A percentile compares a stretch with the other conserved stretches of the same genome.
These are phyloP conservation scores for Grammomys surdaster DNA, from an alignment of 2,113 vertebrate genomes.

Conservation along the genomic window DNA sequence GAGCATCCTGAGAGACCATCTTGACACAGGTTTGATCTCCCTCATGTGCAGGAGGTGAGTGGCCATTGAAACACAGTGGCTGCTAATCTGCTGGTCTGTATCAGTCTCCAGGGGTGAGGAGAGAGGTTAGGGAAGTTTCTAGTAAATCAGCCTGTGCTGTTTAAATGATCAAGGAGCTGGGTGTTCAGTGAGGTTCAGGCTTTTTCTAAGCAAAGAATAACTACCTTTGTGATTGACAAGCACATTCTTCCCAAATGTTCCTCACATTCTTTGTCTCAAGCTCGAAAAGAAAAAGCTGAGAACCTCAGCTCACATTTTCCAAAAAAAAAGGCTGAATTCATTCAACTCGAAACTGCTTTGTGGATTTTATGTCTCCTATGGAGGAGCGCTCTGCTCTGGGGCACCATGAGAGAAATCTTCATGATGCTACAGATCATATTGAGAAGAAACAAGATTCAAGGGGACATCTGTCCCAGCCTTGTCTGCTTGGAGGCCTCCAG, in stretches of 20 bases:
- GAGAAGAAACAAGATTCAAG: accelerated
- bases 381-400: accelerated
- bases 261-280: neutral
- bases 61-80: neutral
- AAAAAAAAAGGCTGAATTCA: neutral
- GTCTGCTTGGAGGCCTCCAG: too few species aligned
- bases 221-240: neutral
- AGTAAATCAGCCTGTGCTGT: too few species aligned
- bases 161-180: neutral
- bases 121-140: neutral
- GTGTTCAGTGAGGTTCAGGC: neutral
- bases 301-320: neutral
- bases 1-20: neutral
- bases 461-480: neutral
- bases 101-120: neutral
- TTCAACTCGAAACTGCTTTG: neutral
- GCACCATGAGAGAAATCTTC: neutral
- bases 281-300: neutral
- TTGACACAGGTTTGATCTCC: neutral
- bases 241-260: neutral
- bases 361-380: neutral
- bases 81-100: neutral
- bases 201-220: neutral
- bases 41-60: neutral
- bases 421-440: accelerated